phyloP scores from a whole-genome alignment of 1,140 invertebrate genomes.

The Cylas formicarius region DNA sequence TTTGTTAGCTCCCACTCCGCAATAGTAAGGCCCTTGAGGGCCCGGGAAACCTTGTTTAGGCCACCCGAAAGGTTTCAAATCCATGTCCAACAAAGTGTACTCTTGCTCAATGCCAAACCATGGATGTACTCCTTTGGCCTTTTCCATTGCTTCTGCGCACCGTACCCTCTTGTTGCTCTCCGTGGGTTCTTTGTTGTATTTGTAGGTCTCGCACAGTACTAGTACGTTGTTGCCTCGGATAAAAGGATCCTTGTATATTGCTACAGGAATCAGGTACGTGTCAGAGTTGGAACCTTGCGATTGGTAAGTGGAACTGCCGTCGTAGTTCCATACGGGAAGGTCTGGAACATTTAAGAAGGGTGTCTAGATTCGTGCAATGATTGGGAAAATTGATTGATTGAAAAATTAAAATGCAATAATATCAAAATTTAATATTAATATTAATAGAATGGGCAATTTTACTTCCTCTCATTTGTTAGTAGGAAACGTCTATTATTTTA shows the following conservation, averaged over 20 bases:
- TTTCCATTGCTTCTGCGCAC: conserved; percentile 54
- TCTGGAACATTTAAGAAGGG: conserved; percentile 46
- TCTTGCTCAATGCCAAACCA: conserved; percentile 94
- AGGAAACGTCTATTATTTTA: too few species aligned
- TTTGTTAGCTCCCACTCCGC: conserved; percentile 89
- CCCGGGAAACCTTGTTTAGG: conserved; percentile 88
- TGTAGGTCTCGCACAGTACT: conserved; percentile 82
- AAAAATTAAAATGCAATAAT: neutral
- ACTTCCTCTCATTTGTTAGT: too few species aligned
- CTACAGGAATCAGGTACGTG: conserved; percentile 74
- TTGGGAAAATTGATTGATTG: too few species aligned
- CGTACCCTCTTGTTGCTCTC: conserved; percentile 13
- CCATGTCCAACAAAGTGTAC: conserved; percentile 83
- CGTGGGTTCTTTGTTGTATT: conserved; percentile 52
- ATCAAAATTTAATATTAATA: too few species aligned
- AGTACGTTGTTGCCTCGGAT: conserved; percentile 69
- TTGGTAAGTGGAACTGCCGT: conserved; percentile 77
- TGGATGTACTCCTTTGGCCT: conserved; percentile 61
- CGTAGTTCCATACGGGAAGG: conserved; percentile 86
- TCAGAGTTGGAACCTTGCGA: conserved; percentile 73
- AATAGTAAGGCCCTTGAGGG: conserved; percentile 90
- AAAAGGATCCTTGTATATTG: conserved; percentile 83
- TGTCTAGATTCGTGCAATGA: neutral
- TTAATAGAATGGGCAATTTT: too few species aligned
- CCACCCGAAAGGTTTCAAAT: conserved; percentile 89